These are phyloP conservation scores for Orchesella flavescens DNA, from an alignment of 2,888 invertebrate genomes.

Conservation along the genomic window DNA sequence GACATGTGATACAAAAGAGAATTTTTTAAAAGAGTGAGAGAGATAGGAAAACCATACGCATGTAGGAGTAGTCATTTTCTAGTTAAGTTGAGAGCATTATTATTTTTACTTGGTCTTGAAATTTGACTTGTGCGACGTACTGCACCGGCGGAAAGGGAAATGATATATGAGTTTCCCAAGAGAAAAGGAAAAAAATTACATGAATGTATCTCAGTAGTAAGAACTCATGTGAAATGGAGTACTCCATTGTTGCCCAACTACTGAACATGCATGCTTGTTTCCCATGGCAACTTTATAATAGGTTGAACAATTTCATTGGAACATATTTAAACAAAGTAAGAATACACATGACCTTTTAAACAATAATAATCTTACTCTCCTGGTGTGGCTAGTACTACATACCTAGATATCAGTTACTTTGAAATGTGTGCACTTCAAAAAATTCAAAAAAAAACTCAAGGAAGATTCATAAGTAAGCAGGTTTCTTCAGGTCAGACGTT, in stretches of 20 bases:
- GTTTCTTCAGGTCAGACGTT: no score
- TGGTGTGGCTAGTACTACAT: no score
- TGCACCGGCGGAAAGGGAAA: not conserved
- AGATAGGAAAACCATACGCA: not conserved
- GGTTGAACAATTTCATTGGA: not conserved
- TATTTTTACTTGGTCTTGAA: not conserved
- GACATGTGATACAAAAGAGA: not conserved
- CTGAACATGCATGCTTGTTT: not conserved
- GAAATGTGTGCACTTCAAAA: no score
- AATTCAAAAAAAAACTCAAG: no score
- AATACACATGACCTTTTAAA: no score
- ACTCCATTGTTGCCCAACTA: not conserved
- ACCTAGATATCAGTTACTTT: no score
- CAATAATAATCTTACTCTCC: no score
- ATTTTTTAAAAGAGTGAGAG: not conserved
- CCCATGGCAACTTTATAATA: no score
- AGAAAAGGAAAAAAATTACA: not conserved
- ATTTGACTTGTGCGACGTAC: not conserved
- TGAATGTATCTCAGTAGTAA: not conserved
- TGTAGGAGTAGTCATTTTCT: not conserved
- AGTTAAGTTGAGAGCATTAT: not conserved
- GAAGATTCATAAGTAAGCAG: no score
- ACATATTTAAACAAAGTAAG: not conserved
- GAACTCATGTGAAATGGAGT: not conserved
- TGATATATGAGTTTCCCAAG: slow-evolving; percentile 11